Base-by-base conservation (phyloP, 1,140 invertebrate species). In the Thereuonema tuberculata region DNA sequence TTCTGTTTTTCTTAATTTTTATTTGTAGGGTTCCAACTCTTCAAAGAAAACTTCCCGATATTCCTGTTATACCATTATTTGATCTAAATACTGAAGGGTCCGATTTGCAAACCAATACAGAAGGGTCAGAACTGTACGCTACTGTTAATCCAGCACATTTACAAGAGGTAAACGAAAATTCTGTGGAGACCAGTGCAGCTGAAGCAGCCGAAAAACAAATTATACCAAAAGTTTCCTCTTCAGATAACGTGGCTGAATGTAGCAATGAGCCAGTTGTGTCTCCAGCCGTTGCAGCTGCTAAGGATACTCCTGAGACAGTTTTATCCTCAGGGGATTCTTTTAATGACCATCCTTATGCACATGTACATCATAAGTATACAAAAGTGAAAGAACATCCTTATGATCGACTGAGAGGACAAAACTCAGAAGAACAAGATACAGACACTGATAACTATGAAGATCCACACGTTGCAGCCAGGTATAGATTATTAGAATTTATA, bases 271-370 rank as follows among this genome's bases (percentile, higher is more conserved):
- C 48, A 24, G 48, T 20, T 12, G 9, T 50, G 9, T 9, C 48
- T 12, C 5, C 48, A 17, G 21, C 23, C 21, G 37, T 43, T n/a
- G 37, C 37, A 12, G 9, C 48, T 20, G 23, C 9, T 24, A 50
- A 50, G 21, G 21, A 21, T 12, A 24, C 17, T 9, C 48, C 3
- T 12, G 48, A 21, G 21, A 24, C 21, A 50, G 23, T n/a, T 9
- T n/a, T 20, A 31, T 59, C 54, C 20, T 55, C 31, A 43, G 25
- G 24, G 1, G 21, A 57, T 61, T 48, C 46, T 5, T 50, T 49
- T 43, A 26, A 2, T 56, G 82, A 84, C 70, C 82, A 84, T 71
- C 82, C 82, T 0, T 84, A 84, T 68, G 82, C 82, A 21, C 80
- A 83, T 71, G 74, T 84, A 24, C 59, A 60, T 56, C 60, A 59